Evolutionary conservation across 2,888 invertebrate species (phyloP), one percentile per base, ranked within the genome.

Genomic region (Electrophaes corylata): DNA sequence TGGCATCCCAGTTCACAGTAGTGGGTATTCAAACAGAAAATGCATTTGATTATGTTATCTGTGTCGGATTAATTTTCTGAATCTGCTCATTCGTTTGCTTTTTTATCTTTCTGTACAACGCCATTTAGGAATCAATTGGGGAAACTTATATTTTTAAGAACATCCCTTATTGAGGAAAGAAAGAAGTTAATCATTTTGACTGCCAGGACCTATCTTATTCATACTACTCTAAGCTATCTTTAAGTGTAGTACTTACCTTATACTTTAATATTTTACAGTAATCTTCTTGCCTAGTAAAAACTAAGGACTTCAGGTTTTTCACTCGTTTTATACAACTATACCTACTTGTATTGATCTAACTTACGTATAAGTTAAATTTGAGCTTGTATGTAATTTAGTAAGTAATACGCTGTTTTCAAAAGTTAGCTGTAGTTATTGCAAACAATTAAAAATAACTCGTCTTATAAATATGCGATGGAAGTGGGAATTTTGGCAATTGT

Each of bases 291-390:
- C 84, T 90, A 88, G 83, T 88, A 83, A 69, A 80, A 73, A 75
- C 56, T 88, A 89, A 88, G 85, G 75, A 82, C 84, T 84, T 90
- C 89, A 88, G 88, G 86, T 89, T 91, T 91, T 91, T 88, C 90
- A 91, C 90, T 89, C 88, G 84, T 91, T 91, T 91, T 91, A 88
- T 91, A 91, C 90, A 89, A 87, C 65, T 89, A 86, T 89, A 88
- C 84, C 81, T 83, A 84, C 78, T 82, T 81, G 72, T 86, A 89
- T 84, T 81, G 72, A 83, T 83, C 82, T 88, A 89, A 82, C 78
- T 83, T 64, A 67, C 65, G 67, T 86, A 86, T 90, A 91, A 89
- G 86, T 90, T 90, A 86, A 89, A 85, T 81, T 88, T 88, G 91
- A 91, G 91, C 91, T 91, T 91, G 84, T 88, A 88, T 83, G 78